These are phyloP conservation scores for Ctenicera cuprea DNA, from an alignment of 2,888 invertebrate species.

Conservation along the genomic window DNA sequence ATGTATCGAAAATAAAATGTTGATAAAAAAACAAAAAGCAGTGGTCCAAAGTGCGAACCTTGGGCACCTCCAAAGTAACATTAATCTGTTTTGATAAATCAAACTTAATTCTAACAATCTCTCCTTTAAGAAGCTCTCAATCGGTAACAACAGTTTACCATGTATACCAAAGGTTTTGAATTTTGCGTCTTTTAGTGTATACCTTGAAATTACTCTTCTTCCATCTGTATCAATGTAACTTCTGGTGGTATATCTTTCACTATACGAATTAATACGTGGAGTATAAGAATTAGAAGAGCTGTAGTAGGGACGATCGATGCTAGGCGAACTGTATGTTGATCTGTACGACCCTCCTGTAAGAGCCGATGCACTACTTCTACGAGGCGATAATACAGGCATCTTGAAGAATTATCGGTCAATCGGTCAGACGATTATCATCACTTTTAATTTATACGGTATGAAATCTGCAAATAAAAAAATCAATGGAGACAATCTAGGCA, in stretches of 20 bases:
- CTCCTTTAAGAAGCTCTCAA: too few species aligned
- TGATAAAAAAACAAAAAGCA: too few species aligned
- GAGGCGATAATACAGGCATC: slow-evolving; percentile 79
- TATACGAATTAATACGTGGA: slow-evolving; percentile 72
- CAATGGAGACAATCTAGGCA: not conserved
- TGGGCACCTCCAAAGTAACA: too few species aligned
- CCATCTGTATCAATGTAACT: slow-evolving; percentile 76
- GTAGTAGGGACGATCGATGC: slow-evolving; percentile 76
- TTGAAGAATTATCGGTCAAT: slow-evolving; percentile 34
- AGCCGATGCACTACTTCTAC: slow-evolving; percentile 72
- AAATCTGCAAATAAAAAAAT: not conserved
- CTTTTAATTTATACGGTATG: not conserved
- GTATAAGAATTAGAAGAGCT: slow-evolving; percentile 71
- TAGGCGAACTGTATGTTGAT: slow-evolving; percentile 73
- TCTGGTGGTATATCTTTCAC: slow-evolving; percentile 75
- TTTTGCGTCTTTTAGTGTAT: slow-evolving; percentile 10
- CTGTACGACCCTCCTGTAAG: slow-evolving; percentile 71
- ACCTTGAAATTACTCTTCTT: slow-evolving; percentile 72
- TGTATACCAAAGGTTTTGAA: too few species aligned
- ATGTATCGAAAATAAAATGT: too few species aligned
- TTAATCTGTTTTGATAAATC: too few species aligned
- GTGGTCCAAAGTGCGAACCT: too few species aligned
- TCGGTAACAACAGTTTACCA: too few species aligned
- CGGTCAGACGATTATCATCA: slow-evolving; percentile 20
- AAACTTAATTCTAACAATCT: too few species aligned